Evolutionary conservation across 53 echinoderm and acorn worm genomes (phyloP), one percentile per base, ranked within the genome.

Genomic region (Holothuria scabra): DNA sequence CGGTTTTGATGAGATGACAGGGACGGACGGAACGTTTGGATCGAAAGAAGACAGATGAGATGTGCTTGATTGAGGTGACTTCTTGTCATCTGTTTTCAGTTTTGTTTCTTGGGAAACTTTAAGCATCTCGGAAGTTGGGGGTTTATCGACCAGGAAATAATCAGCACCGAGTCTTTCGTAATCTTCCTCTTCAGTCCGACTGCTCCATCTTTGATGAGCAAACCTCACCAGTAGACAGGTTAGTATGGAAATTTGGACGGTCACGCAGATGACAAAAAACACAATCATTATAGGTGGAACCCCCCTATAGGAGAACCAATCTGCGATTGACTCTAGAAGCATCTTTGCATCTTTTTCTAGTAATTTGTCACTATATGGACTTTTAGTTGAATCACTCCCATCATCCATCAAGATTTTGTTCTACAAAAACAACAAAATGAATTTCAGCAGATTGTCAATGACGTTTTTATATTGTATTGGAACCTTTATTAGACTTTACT

Each of bases 121-220:
- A 6, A 52, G 52, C 52, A 52, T 52, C 18, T 64, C 12, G 12
- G 65, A 26, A 26, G 28, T 21, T 64, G 65, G 12, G 0, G 11
- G 65, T 34, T 19, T 5, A n/a, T 79, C 58, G 62, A 81, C 26
- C 0, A 81, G 64, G 44, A 81, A 81, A 35, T 81, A 64, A 64
- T 81, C 82, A 25, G 82, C 82, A 37, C 63, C 82, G 14, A 81
- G 62, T 38, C 49, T 41, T 24, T 62, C 62, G 63, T 81, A 81
- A 25, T 81, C 65, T 7, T 81, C 62, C 4, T 37, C 70, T 0
- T 22, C 46, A 23, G 72, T 21, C 22, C 28, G 28, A n/a, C 78
- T 24, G n/a, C 14, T 20, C 28, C 52, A 28, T 20, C 56, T 57
- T 78, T 78, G 78, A 25, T 20, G 48, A 12, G 56, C 21, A 31